Base-by-base conservation (phyloP, 2,797 vertebrate species). In the Protonibea diacanthus region DNA sequence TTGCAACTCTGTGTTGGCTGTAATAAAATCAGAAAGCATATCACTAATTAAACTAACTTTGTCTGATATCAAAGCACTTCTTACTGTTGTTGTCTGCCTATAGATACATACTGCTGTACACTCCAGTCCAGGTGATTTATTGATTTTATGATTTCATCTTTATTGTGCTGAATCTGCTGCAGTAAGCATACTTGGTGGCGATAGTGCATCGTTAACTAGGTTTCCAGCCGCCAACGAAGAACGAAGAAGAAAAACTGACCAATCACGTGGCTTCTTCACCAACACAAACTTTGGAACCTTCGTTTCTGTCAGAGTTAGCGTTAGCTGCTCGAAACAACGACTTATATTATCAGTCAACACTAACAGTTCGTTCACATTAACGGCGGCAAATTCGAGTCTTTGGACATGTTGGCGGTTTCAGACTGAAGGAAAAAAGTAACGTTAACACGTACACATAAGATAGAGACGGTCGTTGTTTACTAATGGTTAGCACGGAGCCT, bases 211-310 rank as follows among this genome's bases (percentile, higher is more conserved):
- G 9, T 40, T 3, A 9, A 57, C 42, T 13, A 4, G 3, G 18
- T 15, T 7, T 0, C 5, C 12, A 47, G 56, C 40, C 1, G 1
- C 25, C 15, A 64, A 42, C 49, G 2, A 11, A 44, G 15, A 5
- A 56, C 0, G 51, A 82, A 75, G 71, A 76, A 57, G 9, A 64
- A 58, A 7, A 13, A 9, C 15, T 3, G 59, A 20, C 84, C 78
- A 84, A 84, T 87, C 59, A 40, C 0, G 14, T 23, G 2, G 4
- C 18, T 25, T 12, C n/a, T 25, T 21, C 12, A 2, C 13, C 29
- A 64, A 53, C 15, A 66, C 45, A 67, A 59, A 82, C 58, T 76
- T 62, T 2, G 0, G 59, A 10, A 1, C 17, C 1, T 4, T 0
- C 7, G 0, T 9, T 38, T 3, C 1, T 5, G n/a, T 3, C 0